Evolutionary conservation across 2,797 vertebrate genomes (phyloP).

Genomic region (Florisuga fusca): DNA sequence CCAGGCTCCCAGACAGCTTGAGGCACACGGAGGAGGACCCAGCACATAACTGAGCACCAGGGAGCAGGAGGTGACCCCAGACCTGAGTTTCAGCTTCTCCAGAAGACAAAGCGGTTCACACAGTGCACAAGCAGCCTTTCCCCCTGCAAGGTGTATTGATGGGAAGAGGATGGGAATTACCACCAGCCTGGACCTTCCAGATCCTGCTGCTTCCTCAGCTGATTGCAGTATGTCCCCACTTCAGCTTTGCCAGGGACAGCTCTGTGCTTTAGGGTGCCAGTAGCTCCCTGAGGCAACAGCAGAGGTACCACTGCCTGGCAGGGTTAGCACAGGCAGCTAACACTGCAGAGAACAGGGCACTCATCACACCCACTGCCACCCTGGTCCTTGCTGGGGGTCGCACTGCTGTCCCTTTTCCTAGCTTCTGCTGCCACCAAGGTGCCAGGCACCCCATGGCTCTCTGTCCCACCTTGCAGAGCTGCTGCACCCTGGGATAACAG

Average conservation of each 20-base stretch:
- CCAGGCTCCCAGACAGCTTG: background rate
- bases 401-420: background rate
- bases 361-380: background rate
- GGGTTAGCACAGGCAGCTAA: background rate
- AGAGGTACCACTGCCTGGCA: accelerated
- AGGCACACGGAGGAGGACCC: background rate
- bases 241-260: background rate
- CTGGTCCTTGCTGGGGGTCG: background rate
- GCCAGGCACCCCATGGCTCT: accelerated
- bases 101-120: background rate
- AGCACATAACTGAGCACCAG: background rate
- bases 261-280: accelerated
- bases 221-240: accelerated
- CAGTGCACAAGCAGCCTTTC: background rate
- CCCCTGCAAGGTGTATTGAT: background rate
- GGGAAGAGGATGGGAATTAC: background rate
- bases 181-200: background rate
- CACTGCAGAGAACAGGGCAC: background rate
- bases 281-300: background rate
- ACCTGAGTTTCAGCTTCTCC: background rate
- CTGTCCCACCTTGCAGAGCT: accelerated
- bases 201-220: background rate
- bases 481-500: background rate
- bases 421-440: background rate
- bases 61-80: background rate